These are phyloP conservation scores for Heliconius himera DNA, from an alignment of 1,140 invertebrate genomes.

Conservation along the genomic window DNA sequence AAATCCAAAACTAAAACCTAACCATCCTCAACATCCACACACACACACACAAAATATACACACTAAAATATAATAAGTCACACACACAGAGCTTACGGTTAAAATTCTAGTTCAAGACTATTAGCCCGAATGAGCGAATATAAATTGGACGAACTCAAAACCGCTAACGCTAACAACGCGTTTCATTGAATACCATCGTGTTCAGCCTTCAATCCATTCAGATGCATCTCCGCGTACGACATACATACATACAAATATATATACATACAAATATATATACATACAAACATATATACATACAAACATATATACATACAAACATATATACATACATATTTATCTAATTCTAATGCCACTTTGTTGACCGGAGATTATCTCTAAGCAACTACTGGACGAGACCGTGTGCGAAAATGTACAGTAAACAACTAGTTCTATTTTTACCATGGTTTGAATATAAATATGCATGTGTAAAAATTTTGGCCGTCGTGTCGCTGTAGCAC, in stretches of 20 bases:
- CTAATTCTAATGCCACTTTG: constrained; percentile 41
- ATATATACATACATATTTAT: constrained; percentile 28
- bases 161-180: constrained; percentile 38
- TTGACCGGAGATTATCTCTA: constrained; percentile 21
- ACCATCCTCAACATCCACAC: not conserved
- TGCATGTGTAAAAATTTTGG: too few relatives aligned
- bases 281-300: constrained; percentile 26
- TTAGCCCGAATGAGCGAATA: constrained; percentile 44
- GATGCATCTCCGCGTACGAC: constrained; percentile 37
- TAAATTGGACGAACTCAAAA: constrained; percentile 42
- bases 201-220: constrained; percentile 42
- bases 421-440: too few relatives aligned
- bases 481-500: too few relatives aligned
- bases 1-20: not conserved
- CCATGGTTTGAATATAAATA: too few relatives aligned
- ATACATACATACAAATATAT: constrained; percentile 22
- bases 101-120: constrained; percentile 40
- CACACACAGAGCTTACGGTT: constrained; percentile 31
- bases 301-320: constrained; percentile 14
- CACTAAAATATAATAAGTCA: constrained; percentile 22
- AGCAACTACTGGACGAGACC: not conserved
- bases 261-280: constrained; percentile 20
- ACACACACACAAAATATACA: too few relatives aligned
- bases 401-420: not conserved
- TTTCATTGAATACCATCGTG: constrained; percentile 39